phyloP scores from a whole-genome alignment of 2,113 vertebrate genomes.

The Climacteris rufus region DNA sequence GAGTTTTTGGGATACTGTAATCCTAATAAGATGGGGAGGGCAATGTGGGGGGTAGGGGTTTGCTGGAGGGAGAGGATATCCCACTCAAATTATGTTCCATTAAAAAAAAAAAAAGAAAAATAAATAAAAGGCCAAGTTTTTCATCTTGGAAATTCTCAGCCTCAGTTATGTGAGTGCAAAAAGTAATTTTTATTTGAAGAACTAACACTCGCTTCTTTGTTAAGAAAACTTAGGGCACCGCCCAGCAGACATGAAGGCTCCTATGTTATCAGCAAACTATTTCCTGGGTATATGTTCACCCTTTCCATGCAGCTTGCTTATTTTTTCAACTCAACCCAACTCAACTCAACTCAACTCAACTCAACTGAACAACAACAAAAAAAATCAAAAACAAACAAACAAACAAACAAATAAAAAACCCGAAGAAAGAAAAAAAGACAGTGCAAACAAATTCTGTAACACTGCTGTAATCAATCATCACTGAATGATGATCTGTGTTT shows the following conservation, averaged over 20 bases:
- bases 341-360: background rate
- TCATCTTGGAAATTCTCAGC: slow-evolving; percentile 62
- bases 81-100: slow-evolving; percentile 63
- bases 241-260: slow-evolving; percentile 79
- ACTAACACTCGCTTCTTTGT: slow-evolving; percentile 79
- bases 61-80: slow-evolving; percentile 60
- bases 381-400: too few relatives aligned
- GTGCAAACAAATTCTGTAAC: slow-evolving; percentile 68
- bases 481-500: slow-evolving; percentile 48
- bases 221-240: slow-evolving; percentile 73
- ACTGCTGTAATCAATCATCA: too few relatives aligned
- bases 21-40: slow-evolving; percentile 31
- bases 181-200: slow-evolving; percentile 75
- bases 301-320: slow-evolving; percentile 52
- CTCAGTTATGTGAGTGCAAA: slow-evolving; percentile 69
- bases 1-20: slow-evolving; percentile 54
- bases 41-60: slow-evolving; percentile 50
- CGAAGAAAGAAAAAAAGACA: background rate
- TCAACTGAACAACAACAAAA: background rate
- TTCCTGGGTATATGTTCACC: slow-evolving; percentile 71
- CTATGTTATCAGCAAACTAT: slow-evolving; percentile 79
- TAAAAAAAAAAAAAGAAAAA: slow-evolving; percentile 48
- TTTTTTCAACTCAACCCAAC: slow-evolving; percentile 33
- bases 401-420: too few relatives aligned
- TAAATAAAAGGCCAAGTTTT: slow-evolving; percentile 49